These are phyloP conservation scores for Drosophila funebris DNA, from an alignment of 1,140 invertebrate species.

Conservation along the genomic window DNA sequence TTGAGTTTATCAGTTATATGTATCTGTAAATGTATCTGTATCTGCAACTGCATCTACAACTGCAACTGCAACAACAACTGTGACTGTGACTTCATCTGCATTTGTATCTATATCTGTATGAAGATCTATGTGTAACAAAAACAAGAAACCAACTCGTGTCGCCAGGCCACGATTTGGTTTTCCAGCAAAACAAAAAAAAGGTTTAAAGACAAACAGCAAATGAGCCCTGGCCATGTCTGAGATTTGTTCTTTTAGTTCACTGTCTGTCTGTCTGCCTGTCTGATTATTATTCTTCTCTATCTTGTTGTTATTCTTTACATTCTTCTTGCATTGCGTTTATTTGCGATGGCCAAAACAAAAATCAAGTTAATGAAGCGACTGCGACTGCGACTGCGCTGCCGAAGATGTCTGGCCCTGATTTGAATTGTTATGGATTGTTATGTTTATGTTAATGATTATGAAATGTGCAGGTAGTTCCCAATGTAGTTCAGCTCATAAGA, in stretches of 20 bases:
- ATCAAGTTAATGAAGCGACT: slow-evolving; percentile 68
- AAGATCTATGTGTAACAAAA: slow-evolving; percentile 59
- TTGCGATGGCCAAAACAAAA: slow-evolving; percentile 60
- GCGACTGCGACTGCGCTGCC: neutral
- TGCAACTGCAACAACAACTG: slow-evolving; percentile 17
- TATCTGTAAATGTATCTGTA: slow-evolving; percentile 31
- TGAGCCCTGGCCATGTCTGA: slow-evolving; percentile 40
- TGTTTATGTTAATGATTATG: slow-evolving; percentile 74
- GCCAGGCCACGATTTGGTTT: slow-evolving; percentile 30
- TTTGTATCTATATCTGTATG: slow-evolving; percentile 4
- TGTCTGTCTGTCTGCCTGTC: neutral
- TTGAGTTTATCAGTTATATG: slow-evolving; percentile 66
- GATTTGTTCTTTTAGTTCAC: slow-evolving; percentile 31
- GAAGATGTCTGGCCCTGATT: slow-evolving; percentile 68
- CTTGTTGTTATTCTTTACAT: neutral
- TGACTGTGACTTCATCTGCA: neutral
- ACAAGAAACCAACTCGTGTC: slow-evolving; percentile 38
- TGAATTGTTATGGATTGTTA: slow-evolving; percentile 65
- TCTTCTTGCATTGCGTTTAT: slow-evolving; percentile 39
- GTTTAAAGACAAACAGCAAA: slow-evolving; percentile 56
- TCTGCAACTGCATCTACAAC: slow-evolving; percentile 30
- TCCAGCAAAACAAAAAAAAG: slow-evolving; percentile 37
- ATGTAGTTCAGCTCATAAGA: slow-evolving; percentile 27
- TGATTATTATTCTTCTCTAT: slow-evolving; percentile 7
- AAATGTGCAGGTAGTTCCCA: slow-evolving; percentile 49